phyloP scores from a whole-genome alignment of 2,113 vertebrate genomes.

The Ondatra zibethicus region DNA sequence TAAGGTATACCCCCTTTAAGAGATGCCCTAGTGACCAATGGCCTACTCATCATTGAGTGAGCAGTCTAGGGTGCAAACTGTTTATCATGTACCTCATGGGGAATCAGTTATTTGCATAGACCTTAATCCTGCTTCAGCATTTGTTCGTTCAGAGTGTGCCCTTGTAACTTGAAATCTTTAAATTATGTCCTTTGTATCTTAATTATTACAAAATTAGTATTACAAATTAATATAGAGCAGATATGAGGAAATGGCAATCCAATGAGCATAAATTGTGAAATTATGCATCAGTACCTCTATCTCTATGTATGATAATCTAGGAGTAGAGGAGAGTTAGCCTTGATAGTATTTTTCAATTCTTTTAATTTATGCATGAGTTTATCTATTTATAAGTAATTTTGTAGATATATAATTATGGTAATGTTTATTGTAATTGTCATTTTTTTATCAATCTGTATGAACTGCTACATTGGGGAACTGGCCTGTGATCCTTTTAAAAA shows the following conservation, averaged over 20 bases:
- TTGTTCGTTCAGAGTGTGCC: background rate
- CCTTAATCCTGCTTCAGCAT: background rate
- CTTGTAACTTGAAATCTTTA: background rate
- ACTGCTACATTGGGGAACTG: background rate
- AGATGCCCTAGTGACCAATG: background rate
- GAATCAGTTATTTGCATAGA: background rate
- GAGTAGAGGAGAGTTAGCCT: background rate
- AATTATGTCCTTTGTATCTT: background rate
- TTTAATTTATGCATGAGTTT: background rate
- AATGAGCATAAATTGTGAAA: background rate
- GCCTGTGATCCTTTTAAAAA: background rate
- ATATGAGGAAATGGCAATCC: background rate
- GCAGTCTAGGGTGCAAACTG: background rate
- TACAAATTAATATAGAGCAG: background rate
- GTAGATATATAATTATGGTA: background rate
- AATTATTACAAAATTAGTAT: background rate
- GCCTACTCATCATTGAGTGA: background rate
- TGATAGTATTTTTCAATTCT: background rate
- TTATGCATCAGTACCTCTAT: background rate
- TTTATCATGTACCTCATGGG: background rate
- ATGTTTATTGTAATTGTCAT: background rate
- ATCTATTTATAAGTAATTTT: background rate
- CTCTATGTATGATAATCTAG: background rate
- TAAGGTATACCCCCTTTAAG: background rate
- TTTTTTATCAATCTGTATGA: background rate